Evolutionary conservation across 1,140 invertebrate species (phyloP), one percentile per base, ranked within the genome.

Genomic region (Cataglyphis hispanica): DNA sequence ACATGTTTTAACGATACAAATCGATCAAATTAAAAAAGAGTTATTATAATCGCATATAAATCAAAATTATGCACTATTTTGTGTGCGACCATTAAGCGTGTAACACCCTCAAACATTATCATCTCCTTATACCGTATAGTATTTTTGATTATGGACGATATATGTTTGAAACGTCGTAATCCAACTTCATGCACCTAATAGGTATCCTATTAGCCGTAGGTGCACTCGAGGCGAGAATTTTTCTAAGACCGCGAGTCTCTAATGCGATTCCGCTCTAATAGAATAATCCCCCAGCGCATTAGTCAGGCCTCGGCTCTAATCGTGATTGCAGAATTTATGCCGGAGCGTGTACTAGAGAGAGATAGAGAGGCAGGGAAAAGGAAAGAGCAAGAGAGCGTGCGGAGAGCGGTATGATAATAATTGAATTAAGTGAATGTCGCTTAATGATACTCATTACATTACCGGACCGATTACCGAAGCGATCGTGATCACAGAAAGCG

Each of bases 341-440:
- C 64, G 67, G 70, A 31, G 34, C 22, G 50, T 16, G 56, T 43
- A 63, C 6, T 31, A 60, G 43, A 63, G 22, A 74, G 25, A 67
- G 25, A 64, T n/a, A 63, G 75, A 80, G 53, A 60, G 37, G 37
- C 25, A 31, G 13, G 22, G 22, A 13, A 25, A 70, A 60, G 11
- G 31, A 11, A 16, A 25, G 64, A 31, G 46, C 16, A 27, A 27
- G 8, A 53, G 66, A 46, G 16, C n/a, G 67, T 58, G 31, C 43
- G 74, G 56, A 66, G 27, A 53, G 64, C 50, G 70, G 87, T 89
- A 86, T 60, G 84, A 90, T 89, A 89, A 90, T 90, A 90, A 90
- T 89, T 90, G 88, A 90, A 90, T 90, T 89, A 90, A 87, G 88
- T 80, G 88, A 87, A 87, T 76, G 87, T 89, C 88, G 87, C 88